Evolutionary conservation across 2,888 invertebrate genomes (phyloP), one percentile per base, ranked within the genome.

Genomic region (Plagodis dolabraria): DNA sequence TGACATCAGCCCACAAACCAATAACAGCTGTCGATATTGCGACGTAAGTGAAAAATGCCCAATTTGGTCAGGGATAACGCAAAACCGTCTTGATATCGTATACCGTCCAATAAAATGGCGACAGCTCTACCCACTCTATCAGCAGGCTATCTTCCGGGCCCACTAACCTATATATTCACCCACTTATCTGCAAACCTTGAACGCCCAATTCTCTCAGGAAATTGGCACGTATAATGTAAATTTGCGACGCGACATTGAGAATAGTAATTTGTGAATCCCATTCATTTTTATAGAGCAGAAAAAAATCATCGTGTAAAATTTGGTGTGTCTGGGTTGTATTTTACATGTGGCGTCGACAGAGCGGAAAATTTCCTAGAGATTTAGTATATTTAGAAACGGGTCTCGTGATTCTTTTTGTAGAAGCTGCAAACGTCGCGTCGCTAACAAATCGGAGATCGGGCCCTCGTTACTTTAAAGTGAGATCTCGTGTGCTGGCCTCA

Each of bases 221-320:
- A 79, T 81, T 82, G 80, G 82, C 85, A 81, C 75, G 74, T 64
- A 71, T 68, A 69, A 71, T 72, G 77, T 71, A 75, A 79, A 81
- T 77, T 75, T 71, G 72, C 68, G 67, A 63, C 63, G 74, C 75
- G 81, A 74, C 80, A 81, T 81, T 82, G 80, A 79, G 72, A 74
- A 72, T 69, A 59, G 74, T 75, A 79, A 81, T 81, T 79, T 80
- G 80, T 76, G 76, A 74, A 75, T 77, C 83, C 60, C 82, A 86
- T 85, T 85, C 83, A 84, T 79, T 86, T 83, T 82, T 78, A 80
- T 80, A 72, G 68, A 65, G 70, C 59, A 51, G 64, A 76, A 73
- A 77, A 75, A 76, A 75, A 73, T 65, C 61, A 48, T 62, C 62
- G 71, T 70, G 76, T 67, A 72, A 67, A 68, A 63, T 66, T 55